Percentiles rank a stretch among this genome's conserved stretches.
Conservation (phyloP, 1,140 invertebrate genomes). For the Agrypnia vestita region DNA sequence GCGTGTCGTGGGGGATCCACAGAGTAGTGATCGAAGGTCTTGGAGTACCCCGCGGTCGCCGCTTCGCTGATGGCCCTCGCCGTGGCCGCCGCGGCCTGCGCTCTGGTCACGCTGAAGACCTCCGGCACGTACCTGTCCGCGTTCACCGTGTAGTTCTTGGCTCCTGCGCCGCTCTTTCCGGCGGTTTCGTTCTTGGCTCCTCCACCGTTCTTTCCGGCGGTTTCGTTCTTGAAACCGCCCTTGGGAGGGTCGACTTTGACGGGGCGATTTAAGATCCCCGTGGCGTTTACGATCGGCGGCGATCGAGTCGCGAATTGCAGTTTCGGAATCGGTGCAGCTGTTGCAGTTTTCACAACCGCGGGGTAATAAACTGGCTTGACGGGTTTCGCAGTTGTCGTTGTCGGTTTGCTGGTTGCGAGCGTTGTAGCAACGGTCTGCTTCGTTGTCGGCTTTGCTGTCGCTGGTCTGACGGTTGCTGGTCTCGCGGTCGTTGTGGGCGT, state of each 20-base stretch:
- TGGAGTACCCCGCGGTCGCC: not conserved
- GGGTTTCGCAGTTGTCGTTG: not conserved
- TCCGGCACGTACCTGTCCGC: too few species aligned
- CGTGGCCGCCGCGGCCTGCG: too few species aligned
- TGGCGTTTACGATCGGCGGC: constrained; percentile 35
- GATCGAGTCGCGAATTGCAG: constrained; percentile 31
- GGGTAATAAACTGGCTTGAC: not conserved
- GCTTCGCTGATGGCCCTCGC: too few species aligned
- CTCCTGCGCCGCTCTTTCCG: not conserved
- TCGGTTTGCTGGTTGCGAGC: not conserved
- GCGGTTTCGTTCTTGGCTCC: too few species aligned
- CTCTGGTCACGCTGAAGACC: too few species aligned
- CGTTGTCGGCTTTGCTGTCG: not conserved
- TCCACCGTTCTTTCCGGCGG: not conserved
- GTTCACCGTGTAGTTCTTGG: not conserved
- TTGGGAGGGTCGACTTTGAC: not conserved
- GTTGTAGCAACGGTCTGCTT: not conserved
- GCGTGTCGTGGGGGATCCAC: too few species aligned
- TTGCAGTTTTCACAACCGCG: not conserved
- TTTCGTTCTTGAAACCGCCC: not conserved
- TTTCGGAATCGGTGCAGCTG: not conserved
- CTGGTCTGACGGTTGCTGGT: not conserved
- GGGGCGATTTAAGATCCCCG: constrained; percentile 31
- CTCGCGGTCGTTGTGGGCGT: not conserved
- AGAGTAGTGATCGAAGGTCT: constrained; percentile 20